Evolutionary conservation across 2,888 invertebrate species (phyloP), one percentile per base, ranked within the genome.

Genomic region (Mesorhabditis belari): DNA sequence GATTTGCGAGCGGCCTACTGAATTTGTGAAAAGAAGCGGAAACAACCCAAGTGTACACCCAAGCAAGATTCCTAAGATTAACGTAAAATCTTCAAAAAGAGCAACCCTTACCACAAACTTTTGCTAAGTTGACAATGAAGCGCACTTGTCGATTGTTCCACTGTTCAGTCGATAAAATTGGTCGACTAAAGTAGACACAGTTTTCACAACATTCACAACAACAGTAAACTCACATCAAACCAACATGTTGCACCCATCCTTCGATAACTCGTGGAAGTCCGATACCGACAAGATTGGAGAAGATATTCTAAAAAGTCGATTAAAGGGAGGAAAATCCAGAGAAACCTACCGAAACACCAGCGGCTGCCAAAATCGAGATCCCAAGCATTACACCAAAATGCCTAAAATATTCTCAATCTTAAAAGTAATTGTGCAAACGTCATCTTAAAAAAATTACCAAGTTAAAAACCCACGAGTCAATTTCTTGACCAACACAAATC

Each of bases 111-210:
- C 61, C 62, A 23, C 44, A 9, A 4, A 54, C 21, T 51, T 49
- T 53, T 19, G 55, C 62, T 9, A 12, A 6, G 26, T 23, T 24
- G 28, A 50, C 24, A 5, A 62, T 35, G 27, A 35, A 21, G 21
- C 54, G 49, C 25, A 49, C 25, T 19, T 58, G 57, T 5, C 17
- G 49, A 19, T 28, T 62, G 35, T 62, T 50, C 49, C 52, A 19
- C 51, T 62, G 62, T 25, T 62, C 62, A 6, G 62, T 51, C 6
- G 62, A 58, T 19, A 62, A 50, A 9, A 62, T 50, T 25, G 62
- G 62, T 12, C 62, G 35, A 23, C 52, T 52, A 21, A 58, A 35
- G n/a, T 17, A 35, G 12, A 17, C n/a, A 35, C 44, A 2, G 12
- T 35, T 35, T 35, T 35, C 44, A 9, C 12, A 35, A 17, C n/a